Evolutionary conservation across 2,113 vertebrate genomes (phyloP).

Genomic region (Ictalurus furcatus): DNA sequence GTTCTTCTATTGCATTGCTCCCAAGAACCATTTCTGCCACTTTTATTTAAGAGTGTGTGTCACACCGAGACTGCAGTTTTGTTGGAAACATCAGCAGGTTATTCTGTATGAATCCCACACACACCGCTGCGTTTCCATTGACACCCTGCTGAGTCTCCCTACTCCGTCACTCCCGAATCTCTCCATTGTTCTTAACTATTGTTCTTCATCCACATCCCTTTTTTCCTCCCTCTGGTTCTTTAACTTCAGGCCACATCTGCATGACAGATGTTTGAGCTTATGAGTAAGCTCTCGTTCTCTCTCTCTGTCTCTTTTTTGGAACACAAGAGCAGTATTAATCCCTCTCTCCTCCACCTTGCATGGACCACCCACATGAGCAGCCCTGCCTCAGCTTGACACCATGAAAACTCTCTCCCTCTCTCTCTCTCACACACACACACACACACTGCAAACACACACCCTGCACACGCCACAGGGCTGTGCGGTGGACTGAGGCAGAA

Average conservation of each 20-base stretch:
- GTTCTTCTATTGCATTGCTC: background rate
- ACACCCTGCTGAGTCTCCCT: slow-evolving; percentile 21
- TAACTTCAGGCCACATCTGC: slow-evolving; percentile 66
- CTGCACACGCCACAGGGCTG: background rate
- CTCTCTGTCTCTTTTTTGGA: slow-evolving; percentile 45
- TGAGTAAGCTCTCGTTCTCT: slow-evolving; percentile 35
- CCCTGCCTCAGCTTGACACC: slow-evolving; percentile 57
- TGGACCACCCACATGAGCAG: slow-evolving; percentile 71
- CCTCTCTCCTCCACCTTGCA: slow-evolving; percentile 67
- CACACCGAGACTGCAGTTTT: background rate
- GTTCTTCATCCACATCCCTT: slow-evolving; percentile 39
- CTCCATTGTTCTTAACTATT: slow-evolving; percentile 38
- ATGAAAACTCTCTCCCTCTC: slow-evolving; percentile 39
- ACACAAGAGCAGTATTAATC: slow-evolving; percentile 68
- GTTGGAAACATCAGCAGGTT: slow-evolving; percentile 16
- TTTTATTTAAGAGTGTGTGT: background rate
- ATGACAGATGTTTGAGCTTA: slow-evolving; percentile 63
- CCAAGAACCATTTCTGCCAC: background rate
- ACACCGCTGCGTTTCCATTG: background rate
- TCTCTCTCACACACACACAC: background rate
- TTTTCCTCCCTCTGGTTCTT: slow-evolving; percentile 47
- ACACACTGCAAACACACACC: background rate
- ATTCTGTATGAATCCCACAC: slow-evolving; percentile 13
- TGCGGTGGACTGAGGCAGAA: background rate
- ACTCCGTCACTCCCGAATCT: slow-evolving; percentile 22